A percentile compares a stretch with the other conserved stretches of the same genome.
Conservation (phyloP, 2,797 vertebrate species). For the Molossus molossus region DNA sequence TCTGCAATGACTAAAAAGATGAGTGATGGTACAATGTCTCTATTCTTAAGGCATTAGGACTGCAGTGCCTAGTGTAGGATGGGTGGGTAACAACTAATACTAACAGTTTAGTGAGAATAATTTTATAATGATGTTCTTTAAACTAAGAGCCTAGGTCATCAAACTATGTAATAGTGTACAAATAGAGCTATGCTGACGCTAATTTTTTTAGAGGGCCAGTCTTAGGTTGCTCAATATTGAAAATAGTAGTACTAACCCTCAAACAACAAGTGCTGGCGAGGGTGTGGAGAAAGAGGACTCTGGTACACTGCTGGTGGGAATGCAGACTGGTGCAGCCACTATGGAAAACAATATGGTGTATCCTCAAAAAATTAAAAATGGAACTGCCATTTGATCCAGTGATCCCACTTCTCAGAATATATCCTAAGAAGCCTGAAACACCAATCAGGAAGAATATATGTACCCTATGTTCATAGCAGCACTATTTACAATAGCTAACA, state of each 20-base stretch:
- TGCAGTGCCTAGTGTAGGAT: neutral
- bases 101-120: neutral
- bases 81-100: neutral
- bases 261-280: too few species aligned
- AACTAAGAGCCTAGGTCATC: neutral
- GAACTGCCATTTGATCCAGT: too few species aligned
- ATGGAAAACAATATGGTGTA: too few species aligned
- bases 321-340: too few species aligned
- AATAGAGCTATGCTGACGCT: neutral
- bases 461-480: too few species aligned
- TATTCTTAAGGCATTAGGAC: neutral
- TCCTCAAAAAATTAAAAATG: too few species aligned
- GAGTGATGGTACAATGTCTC: neutral
- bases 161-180: neutral
- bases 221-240: neutral
- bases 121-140: neutral
- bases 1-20: neutral
- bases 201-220: constrained; percentile 18
- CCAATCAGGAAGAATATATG: too few species aligned
- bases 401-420: too few species aligned
- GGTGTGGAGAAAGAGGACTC: too few species aligned
- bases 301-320: too few species aligned
- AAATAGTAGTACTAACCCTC: neutral
- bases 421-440: too few species aligned
- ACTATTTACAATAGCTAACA: too few species aligned